Evolutionary conservation across 2,888 invertebrate species (phyloP), one percentile per base, ranked within the genome.

Genomic region (Seladonia tumulorum): DNA sequence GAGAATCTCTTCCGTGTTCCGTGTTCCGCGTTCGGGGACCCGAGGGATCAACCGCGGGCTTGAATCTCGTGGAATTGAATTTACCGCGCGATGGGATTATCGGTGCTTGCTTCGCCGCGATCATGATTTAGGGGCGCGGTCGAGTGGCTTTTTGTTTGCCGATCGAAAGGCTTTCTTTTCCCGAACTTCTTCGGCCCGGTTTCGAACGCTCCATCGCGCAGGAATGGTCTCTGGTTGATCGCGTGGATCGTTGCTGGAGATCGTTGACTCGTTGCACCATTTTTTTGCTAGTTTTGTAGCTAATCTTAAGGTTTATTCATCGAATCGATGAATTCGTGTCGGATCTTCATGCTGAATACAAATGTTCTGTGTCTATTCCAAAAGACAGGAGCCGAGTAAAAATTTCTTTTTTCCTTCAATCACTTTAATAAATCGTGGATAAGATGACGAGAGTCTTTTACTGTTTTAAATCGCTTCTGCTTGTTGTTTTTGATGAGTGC

Each of bases 1-100:
- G 22, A 39, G 68, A 68, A 68, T 68, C 68, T 68, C 71, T 57
- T 16, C 45, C 60, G 66, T 66, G 76, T 63, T 29, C 63, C 29
- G 35, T 63, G 66, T 66, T 35, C 66, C 35, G 35, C 76, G 22
- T 1, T 2, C 49, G 35, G 49, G 49, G 39, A 66, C 47, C 16
- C 47, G 45, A 60, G 74, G 70, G 60, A 25, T 60, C 60, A 42
- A 29, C 60, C 39, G 42, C 42, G 53, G 42, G 63, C 60, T 75
- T 63, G 60, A 60, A 42, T 75, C 42, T 75, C 45, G 18, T 35
- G 10, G 75, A 63, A 63, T 25, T 16, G 16, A 63, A 60, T 60
- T 60, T 29, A 60, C n/a, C 25, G 25, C 18, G 60, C 39, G 22
- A 45, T 60, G 42, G n/a, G 53, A 74, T 57, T 70, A 42, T 45